phyloP scores from a whole-genome alignment of 1,140 invertebrate species.

The Aphelenchoides avenae region DNA sequence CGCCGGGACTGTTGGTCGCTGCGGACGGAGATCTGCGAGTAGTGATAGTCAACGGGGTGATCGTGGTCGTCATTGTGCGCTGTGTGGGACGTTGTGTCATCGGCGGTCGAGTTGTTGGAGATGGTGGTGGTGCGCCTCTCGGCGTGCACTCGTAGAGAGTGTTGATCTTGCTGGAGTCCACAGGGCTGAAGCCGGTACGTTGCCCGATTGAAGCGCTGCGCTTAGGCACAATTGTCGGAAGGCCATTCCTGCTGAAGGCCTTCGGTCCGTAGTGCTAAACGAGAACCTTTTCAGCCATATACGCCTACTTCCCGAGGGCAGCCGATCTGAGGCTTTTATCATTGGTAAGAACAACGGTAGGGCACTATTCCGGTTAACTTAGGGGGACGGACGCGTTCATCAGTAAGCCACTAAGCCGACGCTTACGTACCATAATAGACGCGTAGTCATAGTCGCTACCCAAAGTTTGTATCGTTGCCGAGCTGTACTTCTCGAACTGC shows the following conservation, averaged over 20 bases:
- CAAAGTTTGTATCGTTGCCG: conserved; percentile 56
- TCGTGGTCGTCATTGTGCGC: too few relatives aligned
- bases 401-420: not conserved
- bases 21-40: not conserved
- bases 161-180: conserved; percentile 63
- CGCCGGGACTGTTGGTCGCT: conserved; percentile 6
- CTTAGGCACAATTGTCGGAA: conserved; percentile 59
- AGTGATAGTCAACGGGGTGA: conserved; percentile 10
- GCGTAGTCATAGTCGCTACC: conserved; percentile 61
- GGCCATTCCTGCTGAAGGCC: conserved; percentile 60
- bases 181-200: conserved; percentile 60
- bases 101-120: too few relatives aligned
- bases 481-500: conserved; percentile 59
- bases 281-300: too few relatives aligned
- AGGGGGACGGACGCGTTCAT: too few relatives aligned
- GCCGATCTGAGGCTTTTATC: too few relatives aligned
- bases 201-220: conserved; percentile 60
- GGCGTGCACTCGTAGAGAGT: conserved; percentile 61
- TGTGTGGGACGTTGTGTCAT: too few relatives aligned
- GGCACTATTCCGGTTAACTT: too few relatives aligned
- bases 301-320: too few relatives aligned
- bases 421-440: conserved; percentile 57
- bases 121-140: conserved; percentile 10
- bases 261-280: conserved; percentile 60
- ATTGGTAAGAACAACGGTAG: too few relatives aligned